Base-by-base conservation (phyloP, 2,797 vertebrate genomes). In the Sebastolobus altivelis region DNA sequence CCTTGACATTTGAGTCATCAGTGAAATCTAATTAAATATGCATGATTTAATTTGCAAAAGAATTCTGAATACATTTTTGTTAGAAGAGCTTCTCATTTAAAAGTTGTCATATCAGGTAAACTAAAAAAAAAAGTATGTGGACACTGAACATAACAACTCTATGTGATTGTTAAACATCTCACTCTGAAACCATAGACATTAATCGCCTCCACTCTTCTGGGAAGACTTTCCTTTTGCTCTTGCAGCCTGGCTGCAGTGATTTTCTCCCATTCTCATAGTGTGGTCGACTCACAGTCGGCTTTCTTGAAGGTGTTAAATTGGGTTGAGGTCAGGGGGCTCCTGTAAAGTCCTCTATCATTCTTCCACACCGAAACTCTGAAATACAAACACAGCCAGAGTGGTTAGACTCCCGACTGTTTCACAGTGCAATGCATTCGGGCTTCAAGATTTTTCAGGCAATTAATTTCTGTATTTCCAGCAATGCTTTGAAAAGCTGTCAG, bases 1-100 rank as follows among this genome's bases (percentile, higher is more conserved):
- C 35, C 13, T 7, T 85, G 86, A 82, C 87, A 84, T 93, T 84
- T 84, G 3, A 84, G 38, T 63, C 31, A 73, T 66, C 31, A 9
- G 25, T 72, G 29, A 75, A 75, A 73, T 72, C 22, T 9, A 62
- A 56, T 78, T 72, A 59, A 46, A 33, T 16, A 31, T 29, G 10
- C 37, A 59, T 27, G 4, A 54, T 52, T 76, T 54, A 18, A 40
- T 71, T 49, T 40, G 29, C 62, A 25, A 18, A 59, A 59, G 4
- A 61, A 22, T 20, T 10, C 6, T 46, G 56, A 72, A 49, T 27
- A 56, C 69, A 55, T 72, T 61, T 73, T 46, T 73, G 5, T 27
- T 6, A 20, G 29, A n/a, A 14, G 16, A 29, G n/a, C 7, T 16
- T 58, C n/a, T 60, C 12, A 22, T 74, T 55, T 25, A 38, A 37